These are phyloP conservation scores for Leptinotarsa haldemani DNA, from an alignment of 2,888 invertebrate species.

Conservation along the genomic window DNA sequence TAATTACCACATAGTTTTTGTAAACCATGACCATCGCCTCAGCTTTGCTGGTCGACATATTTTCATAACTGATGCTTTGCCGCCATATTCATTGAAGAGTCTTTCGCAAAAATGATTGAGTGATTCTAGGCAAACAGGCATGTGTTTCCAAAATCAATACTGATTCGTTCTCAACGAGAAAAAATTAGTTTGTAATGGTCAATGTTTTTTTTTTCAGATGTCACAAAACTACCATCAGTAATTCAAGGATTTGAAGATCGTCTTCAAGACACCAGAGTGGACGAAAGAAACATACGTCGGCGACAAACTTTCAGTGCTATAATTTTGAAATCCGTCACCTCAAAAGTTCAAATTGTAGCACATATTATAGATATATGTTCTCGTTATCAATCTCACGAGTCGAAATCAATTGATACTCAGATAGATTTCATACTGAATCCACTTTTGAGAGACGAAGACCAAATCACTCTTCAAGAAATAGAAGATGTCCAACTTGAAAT, in stretches of 20 bases:
- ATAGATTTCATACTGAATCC: slow-evolving; percentile 47
- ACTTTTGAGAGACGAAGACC: slow-evolving; percentile 45
- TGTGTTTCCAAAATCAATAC: too few species aligned
- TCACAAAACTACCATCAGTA: not conserved
- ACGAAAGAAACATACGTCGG: not conserved
- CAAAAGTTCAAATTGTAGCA: slow-evolving; percentile 14
- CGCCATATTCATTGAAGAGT: too few species aligned
- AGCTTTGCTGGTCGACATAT: too few species aligned
- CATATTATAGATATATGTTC: slow-evolving; percentile 7
- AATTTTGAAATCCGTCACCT: slow-evolving; percentile 7
- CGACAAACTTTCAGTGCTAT: slow-evolving; percentile 18
- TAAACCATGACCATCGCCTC: too few species aligned
- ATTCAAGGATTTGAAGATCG: not conserved
- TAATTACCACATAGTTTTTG: too few species aligned
- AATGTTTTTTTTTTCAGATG: not conserved
- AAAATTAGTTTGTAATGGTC: not conserved
- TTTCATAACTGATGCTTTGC: too few species aligned
- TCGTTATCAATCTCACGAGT: not conserved
- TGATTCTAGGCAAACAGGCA: too few species aligned
- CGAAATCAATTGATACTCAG: slow-evolving; percentile 27
- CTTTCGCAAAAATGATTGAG: too few species aligned
- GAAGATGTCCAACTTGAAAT: slow-evolving; percentile 57
- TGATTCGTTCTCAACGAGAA: not conserved
- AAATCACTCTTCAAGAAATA: slow-evolving; percentile 58
- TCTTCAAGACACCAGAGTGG: slow-evolving; percentile 1